A percentile compares a stretch with the other conserved stretches of the same genome.
Conservation (phyloP, 2,888 invertebrate genomes). For the Agonopterix subpropinquella region DNA sequence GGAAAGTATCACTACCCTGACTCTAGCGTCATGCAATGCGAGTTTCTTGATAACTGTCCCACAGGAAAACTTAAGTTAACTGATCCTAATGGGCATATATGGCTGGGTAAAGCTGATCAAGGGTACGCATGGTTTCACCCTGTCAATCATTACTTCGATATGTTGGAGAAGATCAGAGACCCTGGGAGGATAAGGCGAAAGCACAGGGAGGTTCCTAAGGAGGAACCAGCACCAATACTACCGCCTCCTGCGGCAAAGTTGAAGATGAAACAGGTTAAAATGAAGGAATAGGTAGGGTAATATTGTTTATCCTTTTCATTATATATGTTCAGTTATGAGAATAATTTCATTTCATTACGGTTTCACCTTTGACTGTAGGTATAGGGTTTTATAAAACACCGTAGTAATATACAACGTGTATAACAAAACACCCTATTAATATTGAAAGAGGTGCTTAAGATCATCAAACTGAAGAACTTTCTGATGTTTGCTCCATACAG, state of each 20-base stretch:
- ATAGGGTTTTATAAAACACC: too few relatives aligned
- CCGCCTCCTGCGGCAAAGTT: slow-evolving; percentile 12
- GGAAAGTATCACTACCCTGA: slow-evolving; percentile 73
- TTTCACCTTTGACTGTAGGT: too few relatives aligned
- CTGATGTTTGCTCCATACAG: too few relatives aligned
- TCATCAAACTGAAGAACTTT: too few relatives aligned
- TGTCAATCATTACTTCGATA: slow-evolving; percentile 56
- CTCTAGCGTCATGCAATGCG: slow-evolving; percentile 54
- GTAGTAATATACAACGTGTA: too few relatives aligned
- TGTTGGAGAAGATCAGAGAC: slow-evolving; percentile 38
- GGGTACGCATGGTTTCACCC: slow-evolving; percentile 59
- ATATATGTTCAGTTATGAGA: too few relatives aligned
- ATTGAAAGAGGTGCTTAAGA: too few relatives aligned
- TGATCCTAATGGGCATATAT: slow-evolving; percentile 70
- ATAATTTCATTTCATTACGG: too few relatives aligned
- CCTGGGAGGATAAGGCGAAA: slow-evolving; percentile 13
- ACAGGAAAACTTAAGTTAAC: slow-evolving; percentile 47
- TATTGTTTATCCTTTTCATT: too few relatives aligned
- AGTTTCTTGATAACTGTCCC: slow-evolving; percentile 72
- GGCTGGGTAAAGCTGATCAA: slow-evolving; percentile 63
- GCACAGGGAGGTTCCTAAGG: slow-evolving; percentile 6
- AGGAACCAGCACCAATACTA: slow-evolving; percentile 1
- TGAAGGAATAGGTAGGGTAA: too few relatives aligned
- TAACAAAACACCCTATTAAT: too few relatives aligned
- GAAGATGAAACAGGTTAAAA: neutral